Percentiles rank a stretch among this genome's conserved stretches.
Evolutionary conservation across 1,140 invertebrate genomes (phyloP).

Genomic region (Eurytemora carolleeae): DNA sequence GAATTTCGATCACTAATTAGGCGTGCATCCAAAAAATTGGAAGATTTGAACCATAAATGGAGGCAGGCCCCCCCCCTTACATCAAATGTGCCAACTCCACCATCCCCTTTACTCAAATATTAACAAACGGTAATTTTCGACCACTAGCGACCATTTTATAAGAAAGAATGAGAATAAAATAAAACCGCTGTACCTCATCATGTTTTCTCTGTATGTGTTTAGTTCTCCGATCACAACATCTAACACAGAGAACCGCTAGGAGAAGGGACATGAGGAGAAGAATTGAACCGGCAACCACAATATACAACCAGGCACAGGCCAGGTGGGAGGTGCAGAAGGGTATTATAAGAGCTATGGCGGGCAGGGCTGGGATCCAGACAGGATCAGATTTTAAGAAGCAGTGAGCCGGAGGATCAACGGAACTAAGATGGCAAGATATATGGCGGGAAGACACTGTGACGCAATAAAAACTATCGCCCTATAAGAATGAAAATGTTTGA

Average conservation of each 20-base stretch:
- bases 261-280: neutral
- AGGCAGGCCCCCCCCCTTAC: no score
- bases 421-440: neutral
- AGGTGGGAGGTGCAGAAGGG: constrained; percentile 6
- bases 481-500: no score
- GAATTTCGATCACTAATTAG: no score
- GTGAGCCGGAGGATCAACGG: neutral
- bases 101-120: no score
- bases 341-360: neutral
- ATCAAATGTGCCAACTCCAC: no score
- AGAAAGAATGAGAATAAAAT: no score
- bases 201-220: neutral
- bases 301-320: constrained; percentile 5
- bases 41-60: no score
- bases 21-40: no score
- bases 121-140: no score
- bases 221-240: neutral
- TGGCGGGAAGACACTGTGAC: neutral
- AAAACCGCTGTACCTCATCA: no score
- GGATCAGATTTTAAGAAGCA: neutral
- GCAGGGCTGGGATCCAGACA: neutral
- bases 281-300: neutral
- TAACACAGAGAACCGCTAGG: constrained; percentile 1
- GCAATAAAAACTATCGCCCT: constrained; percentile 1
- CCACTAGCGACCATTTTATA: no score